Evolutionary conservation across 2,113 vertebrate genomes (phyloP).

Genomic region (Lophochroa leadbeateri): DNA sequence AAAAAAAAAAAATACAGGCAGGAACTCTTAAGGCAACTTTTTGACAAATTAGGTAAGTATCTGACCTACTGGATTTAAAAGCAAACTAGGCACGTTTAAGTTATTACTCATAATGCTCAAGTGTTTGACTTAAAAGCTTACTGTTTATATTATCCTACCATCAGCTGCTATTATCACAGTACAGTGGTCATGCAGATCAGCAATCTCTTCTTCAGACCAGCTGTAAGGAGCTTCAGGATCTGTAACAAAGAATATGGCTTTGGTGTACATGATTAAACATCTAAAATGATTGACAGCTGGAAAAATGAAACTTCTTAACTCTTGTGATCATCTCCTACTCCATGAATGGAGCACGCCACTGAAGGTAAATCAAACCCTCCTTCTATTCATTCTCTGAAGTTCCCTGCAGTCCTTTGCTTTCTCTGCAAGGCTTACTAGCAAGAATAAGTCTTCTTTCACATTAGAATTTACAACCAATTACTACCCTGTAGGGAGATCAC

Average conservation of each 20-base stretch:
- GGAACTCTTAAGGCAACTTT: neutral
- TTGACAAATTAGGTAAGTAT: neutral
- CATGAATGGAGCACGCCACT: neutral
- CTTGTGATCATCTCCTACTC: neutral
- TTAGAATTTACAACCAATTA: neutral
- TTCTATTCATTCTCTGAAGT: neutral
- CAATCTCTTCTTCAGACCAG: slow-evolving; percentile 90
- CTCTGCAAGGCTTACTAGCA: neutral
- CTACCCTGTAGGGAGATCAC: neutral
- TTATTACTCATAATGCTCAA: neutral
- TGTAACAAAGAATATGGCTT: slow-evolving; percentile 44
- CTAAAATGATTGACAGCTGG: neutral
- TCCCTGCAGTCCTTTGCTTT: neutral
- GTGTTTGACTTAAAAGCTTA: neutral
- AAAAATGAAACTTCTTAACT: neutral
- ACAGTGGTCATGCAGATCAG: slow-evolving; percentile 81
- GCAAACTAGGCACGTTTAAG: neutral
- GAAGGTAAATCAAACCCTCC: neutral
- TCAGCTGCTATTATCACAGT: slow-evolving; percentile 89
- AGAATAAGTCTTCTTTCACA: neutral
- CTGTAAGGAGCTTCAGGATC: slow-evolving; percentile 78
- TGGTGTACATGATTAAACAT: neutral
- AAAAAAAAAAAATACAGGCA: neutral
- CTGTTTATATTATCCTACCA: slow-evolving; percentile 68
- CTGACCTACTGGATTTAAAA: neutral